phyloP scores from a whole-genome alignment of 1,140 invertebrate genomes.

The Euschistus heros region DNA sequence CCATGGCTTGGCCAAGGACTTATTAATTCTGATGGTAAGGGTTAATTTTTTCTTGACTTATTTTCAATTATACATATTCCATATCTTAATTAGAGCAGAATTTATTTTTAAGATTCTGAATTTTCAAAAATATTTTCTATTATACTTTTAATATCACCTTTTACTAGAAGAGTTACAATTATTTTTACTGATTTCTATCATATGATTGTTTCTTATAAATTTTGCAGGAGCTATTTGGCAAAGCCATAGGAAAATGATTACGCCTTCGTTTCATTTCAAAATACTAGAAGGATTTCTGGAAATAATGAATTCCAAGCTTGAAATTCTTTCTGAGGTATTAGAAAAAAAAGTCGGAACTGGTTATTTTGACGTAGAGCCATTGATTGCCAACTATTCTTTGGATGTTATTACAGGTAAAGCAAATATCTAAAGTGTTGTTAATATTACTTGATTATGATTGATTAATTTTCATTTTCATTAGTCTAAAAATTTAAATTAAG shows the following conservation, averaged over 20 bases:
- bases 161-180: too few relatives aligned
- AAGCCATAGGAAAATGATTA: background rate
- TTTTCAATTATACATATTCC: too few relatives aligned
- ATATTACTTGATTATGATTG: too few relatives aligned
- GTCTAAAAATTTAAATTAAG: too few relatives aligned
- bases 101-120: too few relatives aligned
- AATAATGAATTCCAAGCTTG: background rate
- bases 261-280: constrained; percentile 9
- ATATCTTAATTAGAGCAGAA: too few relatives aligned
- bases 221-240: background rate
- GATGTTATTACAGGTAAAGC: constrained; percentile 3
- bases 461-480: too few relatives aligned
- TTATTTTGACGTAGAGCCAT: background rate
- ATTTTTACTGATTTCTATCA: too few relatives aligned
- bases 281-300: constrained; percentile 1
- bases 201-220: background rate
- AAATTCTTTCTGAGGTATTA: background rate
- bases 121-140: too few relatives aligned
- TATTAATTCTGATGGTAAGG: background rate
- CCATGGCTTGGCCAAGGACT: constrained; percentile 11
- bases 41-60: too few relatives aligned
- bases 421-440: too few relatives aligned
- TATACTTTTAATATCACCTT: too few relatives aligned
- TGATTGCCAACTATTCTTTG: background rate
- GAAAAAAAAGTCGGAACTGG: constrained; percentile 1